Percentiles rank a stretch among this genome's conserved stretches.
Conservation (phyloP, 2,797 vertebrate species). For the Toxotes lorentzi region DNA sequence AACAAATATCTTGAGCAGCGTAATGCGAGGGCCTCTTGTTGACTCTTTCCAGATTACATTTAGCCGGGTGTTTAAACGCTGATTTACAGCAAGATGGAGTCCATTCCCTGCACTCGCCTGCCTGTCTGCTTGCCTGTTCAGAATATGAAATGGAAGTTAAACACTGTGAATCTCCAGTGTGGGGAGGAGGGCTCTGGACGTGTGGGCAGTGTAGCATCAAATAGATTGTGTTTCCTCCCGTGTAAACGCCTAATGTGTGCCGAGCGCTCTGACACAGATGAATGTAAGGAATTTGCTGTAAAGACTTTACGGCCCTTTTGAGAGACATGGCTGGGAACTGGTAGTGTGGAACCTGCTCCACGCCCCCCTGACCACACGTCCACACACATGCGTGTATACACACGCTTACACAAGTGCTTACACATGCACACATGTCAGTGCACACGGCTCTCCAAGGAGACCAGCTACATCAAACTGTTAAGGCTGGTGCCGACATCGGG, state of each 20-base stretch:
- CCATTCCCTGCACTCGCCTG: slow-evolving; percentile 68
- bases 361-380: slow-evolving; percentile 56
- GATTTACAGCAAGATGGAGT: slow-evolving; percentile 84
- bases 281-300: slow-evolving; percentile 88
- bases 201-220: slow-evolving; percentile 89
- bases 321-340: slow-evolving; percentile 80
- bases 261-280: slow-evolving; percentile 86
- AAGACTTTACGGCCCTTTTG: slow-evolving; percentile 86
- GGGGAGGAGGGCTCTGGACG: slow-evolving; percentile 81
- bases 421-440: slow-evolving; percentile 76
- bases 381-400: slow-evolving; percentile 32
- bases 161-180: slow-evolving; percentile 81
- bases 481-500: slow-evolving; percentile 74
- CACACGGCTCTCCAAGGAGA: slow-evolving; percentile 70
- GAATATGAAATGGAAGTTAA: slow-evolving; percentile 88
- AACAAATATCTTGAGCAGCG: slow-evolving; percentile 77
- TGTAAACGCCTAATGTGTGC: slow-evolving; percentile 87
- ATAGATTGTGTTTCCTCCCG: slow-evolving; percentile 89
- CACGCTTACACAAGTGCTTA: slow-evolving; percentile 68
- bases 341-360: slow-evolving; percentile 74
- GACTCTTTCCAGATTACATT: slow-evolving; percentile 82
- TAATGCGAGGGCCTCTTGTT: slow-evolving; percentile 73
- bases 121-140: slow-evolving; percentile 79
- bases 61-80: slow-evolving; percentile 80
- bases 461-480: slow-evolving; percentile 75